A percentile compares a stretch with the other conserved stretches of the same genome.
Conservation (phyloP, 2,113 vertebrate genomes). For the Engraulis encrasicolus region DNA sequence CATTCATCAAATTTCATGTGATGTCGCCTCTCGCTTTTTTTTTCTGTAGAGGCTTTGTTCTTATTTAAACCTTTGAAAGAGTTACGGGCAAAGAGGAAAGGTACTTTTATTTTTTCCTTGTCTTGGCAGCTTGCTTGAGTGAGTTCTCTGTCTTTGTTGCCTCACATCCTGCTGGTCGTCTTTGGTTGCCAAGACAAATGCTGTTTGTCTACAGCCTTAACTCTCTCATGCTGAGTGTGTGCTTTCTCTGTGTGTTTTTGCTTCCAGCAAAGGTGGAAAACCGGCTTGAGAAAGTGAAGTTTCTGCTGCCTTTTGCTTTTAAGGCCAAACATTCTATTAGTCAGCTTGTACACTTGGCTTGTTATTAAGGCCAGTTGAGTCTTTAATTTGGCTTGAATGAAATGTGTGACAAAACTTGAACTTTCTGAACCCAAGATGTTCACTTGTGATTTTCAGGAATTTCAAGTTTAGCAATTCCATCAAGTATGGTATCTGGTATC, state of each 20-base stretch:
- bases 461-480: too few species aligned
- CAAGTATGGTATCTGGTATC: too few species aligned
- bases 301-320: too few species aligned
- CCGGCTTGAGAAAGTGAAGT: too few species aligned
- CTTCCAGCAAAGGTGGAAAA: not conserved
- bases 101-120: conserved; percentile 58
- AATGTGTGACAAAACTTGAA: too few species aligned
- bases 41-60: conserved; percentile 76
- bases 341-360: too few species aligned
- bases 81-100: conserved; percentile 76
- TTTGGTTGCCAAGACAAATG: not conserved
- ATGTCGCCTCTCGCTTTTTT: conserved; percentile 39
- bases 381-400: too few species aligned
- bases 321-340: too few species aligned
- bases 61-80: conserved; percentile 75
- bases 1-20: conserved; percentile 37
- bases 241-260: not conserved
- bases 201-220: not conserved
- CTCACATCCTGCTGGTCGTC: not conserved
- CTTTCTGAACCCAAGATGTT: too few species aligned
- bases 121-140: conserved; percentile 20
- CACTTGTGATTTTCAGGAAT: not conserved
- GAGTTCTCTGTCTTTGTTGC: not conserved
- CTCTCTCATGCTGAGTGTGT: not conserved
- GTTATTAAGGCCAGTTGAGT: too few species aligned